These are phyloP conservation scores for Drosophila meridionalis DNA, from an alignment of 2,888 invertebrate genomes.

Conservation along the genomic window DNA sequence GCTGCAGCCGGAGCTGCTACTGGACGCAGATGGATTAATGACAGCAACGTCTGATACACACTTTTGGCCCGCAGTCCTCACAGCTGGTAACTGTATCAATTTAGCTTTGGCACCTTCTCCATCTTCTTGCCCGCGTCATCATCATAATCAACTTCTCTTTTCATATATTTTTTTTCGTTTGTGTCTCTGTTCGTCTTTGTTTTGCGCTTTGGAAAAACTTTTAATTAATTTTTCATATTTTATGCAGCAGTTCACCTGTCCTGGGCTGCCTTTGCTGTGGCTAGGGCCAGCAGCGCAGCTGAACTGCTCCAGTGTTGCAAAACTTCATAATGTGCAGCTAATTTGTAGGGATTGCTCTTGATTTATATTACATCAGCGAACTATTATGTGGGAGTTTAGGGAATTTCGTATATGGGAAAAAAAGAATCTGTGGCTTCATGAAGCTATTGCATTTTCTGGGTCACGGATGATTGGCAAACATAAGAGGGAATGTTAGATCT, in stretches of 20 bases:
- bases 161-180: not conserved
- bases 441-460: not conserved
- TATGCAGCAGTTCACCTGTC: slow-evolving; percentile 40
- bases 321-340: slow-evolving; percentile 8
- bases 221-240: slow-evolving; percentile 79
- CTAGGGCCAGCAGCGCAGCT: not conserved
- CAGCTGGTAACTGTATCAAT: slow-evolving; percentile 40
- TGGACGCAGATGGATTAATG: slow-evolving; percentile 69
- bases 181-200: slow-evolving; percentile 49
- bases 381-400: not conserved
- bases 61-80: slow-evolving; percentile 32
- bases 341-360: not conserved
- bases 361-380: not conserved
- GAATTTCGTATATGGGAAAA: not conserved
- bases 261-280: slow-evolving; percentile 10
- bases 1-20: slow-evolving; percentile 26
- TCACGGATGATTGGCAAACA: not conserved
- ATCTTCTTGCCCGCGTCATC: slow-evolving; percentile 24
- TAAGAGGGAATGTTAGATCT: not conserved
- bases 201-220: slow-evolving; percentile 61
- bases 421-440: not conserved
- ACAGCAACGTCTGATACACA: slow-evolving; percentile 69
- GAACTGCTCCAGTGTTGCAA: not conserved
- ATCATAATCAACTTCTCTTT: slow-evolving; percentile 36
- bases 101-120: slow-evolving; percentile 51